Conservation (phyloP, 2,113 vertebrate genomes). For the Alligator mississippiensis region DNA sequence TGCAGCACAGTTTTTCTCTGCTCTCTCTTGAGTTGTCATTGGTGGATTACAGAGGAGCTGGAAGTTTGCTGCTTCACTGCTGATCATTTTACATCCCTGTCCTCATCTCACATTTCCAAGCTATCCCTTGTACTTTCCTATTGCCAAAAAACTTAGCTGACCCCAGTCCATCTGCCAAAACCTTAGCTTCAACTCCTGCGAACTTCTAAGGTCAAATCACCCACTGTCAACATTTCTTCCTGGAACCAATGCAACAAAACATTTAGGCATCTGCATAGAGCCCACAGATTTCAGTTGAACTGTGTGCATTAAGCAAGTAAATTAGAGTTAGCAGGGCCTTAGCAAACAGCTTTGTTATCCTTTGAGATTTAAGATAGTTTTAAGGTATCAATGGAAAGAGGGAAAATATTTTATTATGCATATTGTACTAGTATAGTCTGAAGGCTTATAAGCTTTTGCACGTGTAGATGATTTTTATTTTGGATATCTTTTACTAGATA, state of each 20-base stretch:
- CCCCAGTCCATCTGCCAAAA: not conserved
- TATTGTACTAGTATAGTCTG: not conserved
- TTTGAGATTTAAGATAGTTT: conserved; percentile 12
- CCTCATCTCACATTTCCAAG: not conserved
- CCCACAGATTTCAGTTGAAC: not conserved
- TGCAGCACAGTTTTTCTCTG: fast-evolving
- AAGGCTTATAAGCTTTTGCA: not conserved
- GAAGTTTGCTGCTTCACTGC: not conserved
- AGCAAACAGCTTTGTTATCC: conserved; percentile 21
- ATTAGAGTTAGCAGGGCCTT: not conserved
- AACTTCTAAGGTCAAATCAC: not conserved
- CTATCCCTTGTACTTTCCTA: not conserved
- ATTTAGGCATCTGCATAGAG: not conserved
- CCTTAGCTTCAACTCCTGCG: not conserved
- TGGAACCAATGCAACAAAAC: conserved; percentile 4
- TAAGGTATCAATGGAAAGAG: too few species aligned
- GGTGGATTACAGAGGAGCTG: not conserved
- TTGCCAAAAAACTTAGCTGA: not conserved
- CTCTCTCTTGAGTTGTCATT: not conserved
- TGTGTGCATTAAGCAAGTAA: conserved; percentile 18
- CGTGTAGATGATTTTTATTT: not conserved
- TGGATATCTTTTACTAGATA: conserved; percentile 11
- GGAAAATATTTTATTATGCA: too few species aligned
- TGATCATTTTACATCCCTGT: not conserved
- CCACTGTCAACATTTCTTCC: not conserved